phyloP scores from a whole-genome alignment of 2,888 invertebrate species.

The Lasioglossum morio region DNA sequence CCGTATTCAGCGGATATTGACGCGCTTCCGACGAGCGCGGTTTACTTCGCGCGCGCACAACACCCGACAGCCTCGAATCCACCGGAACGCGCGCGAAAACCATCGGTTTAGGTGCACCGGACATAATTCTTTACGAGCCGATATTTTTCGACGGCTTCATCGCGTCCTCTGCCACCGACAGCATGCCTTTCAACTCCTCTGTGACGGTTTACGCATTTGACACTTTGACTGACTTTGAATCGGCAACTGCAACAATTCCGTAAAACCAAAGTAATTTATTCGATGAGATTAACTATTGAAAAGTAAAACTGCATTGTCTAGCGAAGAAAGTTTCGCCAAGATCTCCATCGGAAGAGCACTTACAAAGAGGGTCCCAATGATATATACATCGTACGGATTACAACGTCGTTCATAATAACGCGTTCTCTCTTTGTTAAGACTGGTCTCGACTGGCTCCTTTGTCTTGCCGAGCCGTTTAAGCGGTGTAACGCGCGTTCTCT shows the following conservation, averaged over 20 bases:
- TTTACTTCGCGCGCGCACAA: constrained; percentile 16
- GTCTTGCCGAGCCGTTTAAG: constrained; percentile 4
- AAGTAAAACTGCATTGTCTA: no score
- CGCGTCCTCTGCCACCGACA: neutral
- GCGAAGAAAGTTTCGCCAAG: neutral
- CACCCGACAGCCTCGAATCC: neutral
- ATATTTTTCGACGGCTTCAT: neutral
- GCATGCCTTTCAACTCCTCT: neutral
- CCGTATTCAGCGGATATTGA: constrained; percentile 13
- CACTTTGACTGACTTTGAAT: neutral
- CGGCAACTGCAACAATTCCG: neutral
- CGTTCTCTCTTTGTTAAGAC: neutral
- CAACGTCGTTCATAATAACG: neutral
- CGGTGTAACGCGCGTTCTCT: neutral
- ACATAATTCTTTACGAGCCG: constrained; percentile 37
- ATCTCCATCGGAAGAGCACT: neutral
- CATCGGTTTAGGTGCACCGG: constrained; percentile 7
- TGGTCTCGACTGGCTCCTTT: neutral
- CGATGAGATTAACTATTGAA: neutral
- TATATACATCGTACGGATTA: neutral
- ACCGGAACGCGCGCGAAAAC: neutral
- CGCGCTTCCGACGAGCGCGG: constrained; percentile 34
- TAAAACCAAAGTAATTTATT: neutral
- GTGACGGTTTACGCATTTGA: neutral
- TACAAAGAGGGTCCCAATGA: neutral